Conservation (phyloP, 2,888 invertebrate genomes). For the Eupithecia vulgata region DNA sequence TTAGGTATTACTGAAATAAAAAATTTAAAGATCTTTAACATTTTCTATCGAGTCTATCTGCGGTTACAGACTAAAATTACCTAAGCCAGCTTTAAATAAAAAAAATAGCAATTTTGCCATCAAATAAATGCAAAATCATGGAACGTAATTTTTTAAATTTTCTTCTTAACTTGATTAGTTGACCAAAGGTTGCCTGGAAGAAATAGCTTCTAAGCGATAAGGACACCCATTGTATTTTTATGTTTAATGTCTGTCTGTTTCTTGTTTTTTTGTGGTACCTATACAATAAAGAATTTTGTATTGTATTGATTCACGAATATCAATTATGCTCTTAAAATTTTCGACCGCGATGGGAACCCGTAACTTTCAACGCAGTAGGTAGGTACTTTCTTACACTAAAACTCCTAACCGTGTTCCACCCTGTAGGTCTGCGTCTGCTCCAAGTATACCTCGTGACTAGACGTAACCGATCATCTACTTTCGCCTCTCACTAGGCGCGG, state of each 20-base stretch:
- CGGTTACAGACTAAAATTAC: not conserved
- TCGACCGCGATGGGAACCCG: no score
- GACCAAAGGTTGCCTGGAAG: no score
- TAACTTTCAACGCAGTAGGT: no score
- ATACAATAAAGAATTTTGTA: no score
- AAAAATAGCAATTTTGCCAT: not conserved
- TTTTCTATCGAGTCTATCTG: not conserved
- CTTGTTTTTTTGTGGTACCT: no score
- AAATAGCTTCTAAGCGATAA: no score
- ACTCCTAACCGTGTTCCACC: not conserved
- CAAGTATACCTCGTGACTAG: constrained; percentile 32
- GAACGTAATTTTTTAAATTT: not conserved
- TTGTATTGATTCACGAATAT: no score
- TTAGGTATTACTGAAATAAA: not conserved
- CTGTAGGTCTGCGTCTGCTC: constrained; percentile 13
- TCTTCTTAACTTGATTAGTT: not conserved
- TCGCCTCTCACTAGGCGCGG: constrained; percentile 64
- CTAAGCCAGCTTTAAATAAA: not conserved
- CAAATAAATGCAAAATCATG: not conserved
- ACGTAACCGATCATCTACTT: constrained; percentile 54
- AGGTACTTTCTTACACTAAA: not conserved
- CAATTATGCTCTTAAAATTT: no score
- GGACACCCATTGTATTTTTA: no score
- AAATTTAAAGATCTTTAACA: not conserved
- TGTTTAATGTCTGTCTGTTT: no score